These are phyloP conservation scores for Hydrozoanthus gracilis DNA, from an alignment of 92 coral and sea anemone genomes.

Conservation along the genomic window DNA sequence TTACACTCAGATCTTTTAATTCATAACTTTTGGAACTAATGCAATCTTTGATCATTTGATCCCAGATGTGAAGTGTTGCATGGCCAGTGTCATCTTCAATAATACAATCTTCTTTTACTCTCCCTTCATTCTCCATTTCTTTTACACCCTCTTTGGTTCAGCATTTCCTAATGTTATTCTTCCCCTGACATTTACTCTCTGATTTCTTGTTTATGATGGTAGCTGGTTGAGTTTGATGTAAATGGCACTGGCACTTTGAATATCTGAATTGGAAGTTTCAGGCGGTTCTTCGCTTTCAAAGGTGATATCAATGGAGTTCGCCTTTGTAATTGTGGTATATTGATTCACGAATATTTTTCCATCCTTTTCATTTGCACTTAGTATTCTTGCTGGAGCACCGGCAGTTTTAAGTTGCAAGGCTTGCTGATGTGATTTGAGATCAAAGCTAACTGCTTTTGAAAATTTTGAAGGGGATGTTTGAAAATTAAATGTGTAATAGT, in stretches of 20 bases:
- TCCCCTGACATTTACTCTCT: constrained; percentile 54
- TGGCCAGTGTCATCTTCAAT: constrained; percentile 66
- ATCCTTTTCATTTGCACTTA: constrained; percentile 41
- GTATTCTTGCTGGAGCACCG: constrained; percentile 48
- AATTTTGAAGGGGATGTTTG: constrained; percentile 50
- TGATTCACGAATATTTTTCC: constrained; percentile 27
- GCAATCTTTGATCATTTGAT: constrained; percentile 52
- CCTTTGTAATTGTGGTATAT: constrained; percentile 39
- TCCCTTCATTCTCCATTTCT: constrained; percentile 43
- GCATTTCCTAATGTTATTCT: constrained; percentile 45
- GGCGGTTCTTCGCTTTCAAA: constrained; percentile 33
- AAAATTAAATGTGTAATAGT: constrained; percentile 55
- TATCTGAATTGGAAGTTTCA: constrained; percentile 17
- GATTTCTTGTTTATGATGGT: constrained; percentile 47
- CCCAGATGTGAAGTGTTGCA: constrained; percentile 65
- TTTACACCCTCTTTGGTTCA: constrained; percentile 50
- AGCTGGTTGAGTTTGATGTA: constrained; percentile 40
- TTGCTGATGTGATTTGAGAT: constrained; percentile 51
- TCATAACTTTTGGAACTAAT: constrained; percentile 51
- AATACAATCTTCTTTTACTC: constrained; percentile 60
- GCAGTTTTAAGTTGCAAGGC: constrained; percentile 41
- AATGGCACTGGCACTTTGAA: constrained; percentile 1
- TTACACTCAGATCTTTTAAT: constrained; percentile 54
- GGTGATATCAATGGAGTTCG: constrained; percentile 41
- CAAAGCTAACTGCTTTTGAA: constrained; percentile 54